Conservation (phyloP, 2,888 invertebrate genomes). For the Habroteleia sp. region DNA sequence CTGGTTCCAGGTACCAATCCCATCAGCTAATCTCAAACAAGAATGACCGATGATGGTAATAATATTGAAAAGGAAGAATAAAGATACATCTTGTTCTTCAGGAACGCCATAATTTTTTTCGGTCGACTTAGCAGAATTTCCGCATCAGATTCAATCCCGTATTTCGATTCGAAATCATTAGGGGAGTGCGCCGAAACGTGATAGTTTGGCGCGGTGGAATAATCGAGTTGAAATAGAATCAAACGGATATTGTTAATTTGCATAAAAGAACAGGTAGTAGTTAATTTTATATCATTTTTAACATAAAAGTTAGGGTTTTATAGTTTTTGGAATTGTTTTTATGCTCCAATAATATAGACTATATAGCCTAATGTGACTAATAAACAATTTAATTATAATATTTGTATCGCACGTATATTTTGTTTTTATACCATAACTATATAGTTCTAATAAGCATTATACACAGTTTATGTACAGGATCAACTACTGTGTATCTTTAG, state of each 20-base stretch:
- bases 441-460: too few relatives aligned
- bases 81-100: constrained; percentile 17
- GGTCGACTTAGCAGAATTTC: constrained; percentile 30
- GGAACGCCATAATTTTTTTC: constrained; percentile 26
- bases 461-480: too few relatives aligned
- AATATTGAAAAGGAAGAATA: constrained; percentile 4
- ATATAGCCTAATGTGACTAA: too few relatives aligned
- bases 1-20: constrained; percentile 53
- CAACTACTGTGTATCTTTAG: too few relatives aligned
- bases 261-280: neutral
- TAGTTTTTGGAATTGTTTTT: constrained; percentile 5
- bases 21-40: constrained; percentile 69
- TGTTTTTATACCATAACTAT: too few relatives aligned
- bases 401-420: too few relatives aligned
- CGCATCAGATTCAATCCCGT: constrained; percentile 1
- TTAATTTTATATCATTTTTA: constrained; percentile 15
- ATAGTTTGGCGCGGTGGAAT: neutral
- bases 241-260: constrained; percentile 53
- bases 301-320: constrained; percentile 10
- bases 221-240: constrained; percentile 32
- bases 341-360: too few relatives aligned
- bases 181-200: constrained; percentile 5
- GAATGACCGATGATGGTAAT: constrained; percentile 51
- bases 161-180: neutral
- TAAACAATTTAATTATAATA: too few relatives aligned